Base-by-base conservation (phyloP, 2,888 invertebrate species). In the Stegophylla sp. region DNA sequence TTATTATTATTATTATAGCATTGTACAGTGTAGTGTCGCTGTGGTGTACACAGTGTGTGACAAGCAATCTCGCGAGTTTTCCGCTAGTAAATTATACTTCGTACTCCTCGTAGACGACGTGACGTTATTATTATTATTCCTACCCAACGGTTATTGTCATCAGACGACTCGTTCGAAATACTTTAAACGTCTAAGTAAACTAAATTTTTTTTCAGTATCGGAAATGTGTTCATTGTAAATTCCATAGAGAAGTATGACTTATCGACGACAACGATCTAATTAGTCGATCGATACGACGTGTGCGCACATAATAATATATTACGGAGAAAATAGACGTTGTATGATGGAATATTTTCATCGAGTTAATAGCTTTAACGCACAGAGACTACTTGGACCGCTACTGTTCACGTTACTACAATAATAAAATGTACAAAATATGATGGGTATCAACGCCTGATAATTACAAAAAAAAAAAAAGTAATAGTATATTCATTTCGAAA, bases 51-150 rank as follows among this genome's bases (percentile, higher is more conserved):
- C 20, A n/a, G 20, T 0, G 3, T 10, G 17, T 12, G 63, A 74
- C 48, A 61, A 74, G 45, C 26, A 61, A 61, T 34, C 61, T 73
- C 45, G 23, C 20, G 63, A 63, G 48, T 61, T 74, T 61, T 74
- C 63, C 61, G 63, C 74, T 63, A 63, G 74, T 74, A 63, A 74
- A 74, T 28, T 61, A 74, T 74, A 74, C 61, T n/a, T n/a, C n/a
- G n/a, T n/a, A n/a, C n/a, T n/a, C n/a, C n/a, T n/a, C 23, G 20
- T 10, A 28, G 61, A 48, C n/a, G 48, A 61, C 45, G 48, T 20
- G 61, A 34, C 48, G 61, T 73, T 13, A 41, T 56, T 61, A 73
- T 73, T 13, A 41, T 51, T 74, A 51, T 74, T 20, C 34, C 20
- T 56, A 41, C 17, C 5, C 41, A 56, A 61, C 45, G 45, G 43